phyloP scores from a whole-genome alignment of 2,797 vertebrate genomes.

The Phylloscopus collybita region DNA sequence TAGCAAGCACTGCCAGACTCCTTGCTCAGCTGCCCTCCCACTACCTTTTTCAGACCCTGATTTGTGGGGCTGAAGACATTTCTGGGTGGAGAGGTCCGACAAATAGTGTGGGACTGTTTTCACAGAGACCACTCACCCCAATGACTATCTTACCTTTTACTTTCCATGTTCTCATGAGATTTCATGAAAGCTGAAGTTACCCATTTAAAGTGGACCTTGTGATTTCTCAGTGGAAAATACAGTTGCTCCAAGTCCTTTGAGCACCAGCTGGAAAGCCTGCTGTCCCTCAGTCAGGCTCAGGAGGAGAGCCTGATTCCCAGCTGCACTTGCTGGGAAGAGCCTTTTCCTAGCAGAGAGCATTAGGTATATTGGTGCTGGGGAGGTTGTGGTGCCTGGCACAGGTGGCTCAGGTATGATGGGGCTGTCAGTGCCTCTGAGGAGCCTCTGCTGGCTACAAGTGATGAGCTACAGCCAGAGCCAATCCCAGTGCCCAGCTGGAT shows the following conservation, averaged over 20 bases:
- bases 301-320: not conserved
- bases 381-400: not conserved
- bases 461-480: not conserved
- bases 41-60: not conserved
- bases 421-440: not conserved
- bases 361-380: not conserved
- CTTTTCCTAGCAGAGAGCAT: not conserved
- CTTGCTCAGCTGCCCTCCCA: not conserved
- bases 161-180: not conserved
- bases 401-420: not conserved
- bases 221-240: not conserved
- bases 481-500: not conserved
- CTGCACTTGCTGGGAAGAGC: not conserved
- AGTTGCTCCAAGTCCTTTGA: not conserved
- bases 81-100: not conserved
- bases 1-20: not conserved
- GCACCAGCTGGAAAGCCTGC: not conserved
- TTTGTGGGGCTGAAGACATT: not conserved
- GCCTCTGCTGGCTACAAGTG: not conserved
- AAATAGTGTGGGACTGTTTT: not conserved
- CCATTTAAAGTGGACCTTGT: not conserved
- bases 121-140: not conserved
- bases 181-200: not conserved
- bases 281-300: not conserved
- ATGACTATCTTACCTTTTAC: not conserved